phyloP scores from a whole-genome alignment of 2,113 vertebrate species.

The Callospermophilus lateralis region DNA sequence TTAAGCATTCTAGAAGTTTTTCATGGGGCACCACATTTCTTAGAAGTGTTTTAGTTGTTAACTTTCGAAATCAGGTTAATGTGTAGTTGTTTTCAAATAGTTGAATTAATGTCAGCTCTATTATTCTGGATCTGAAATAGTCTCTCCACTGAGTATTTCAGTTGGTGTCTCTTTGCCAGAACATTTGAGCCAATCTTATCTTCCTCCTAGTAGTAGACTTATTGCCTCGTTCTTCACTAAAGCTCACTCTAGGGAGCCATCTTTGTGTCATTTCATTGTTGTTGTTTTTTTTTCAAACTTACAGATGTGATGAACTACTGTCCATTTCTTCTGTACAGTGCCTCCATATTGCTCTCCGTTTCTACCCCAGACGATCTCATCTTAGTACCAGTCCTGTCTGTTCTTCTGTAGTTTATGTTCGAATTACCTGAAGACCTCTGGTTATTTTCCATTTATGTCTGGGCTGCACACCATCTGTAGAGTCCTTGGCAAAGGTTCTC shows the following conservation, averaged over 20 bases:
- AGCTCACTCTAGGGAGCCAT: not conserved
- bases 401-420: not conserved
- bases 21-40: not conserved
- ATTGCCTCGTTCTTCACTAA: not conserved
- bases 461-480: not conserved
- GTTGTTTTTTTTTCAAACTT: not conserved
- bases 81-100: conserved; percentile 3
- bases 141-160: not conserved
- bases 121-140: not conserved
- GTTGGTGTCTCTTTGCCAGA: not conserved
- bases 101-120: not conserved
- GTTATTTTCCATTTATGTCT: not conserved
- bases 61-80: not conserved
- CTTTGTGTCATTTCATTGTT: not conserved
- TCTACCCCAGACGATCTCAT: not conserved
- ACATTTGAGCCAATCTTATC: not conserved
- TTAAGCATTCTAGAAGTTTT: not conserved
- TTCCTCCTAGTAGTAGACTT: not conserved
- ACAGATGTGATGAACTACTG: accelerated
- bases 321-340: not conserved
- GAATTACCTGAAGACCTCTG: not conserved
- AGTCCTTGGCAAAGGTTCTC: not conserved
- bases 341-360: not conserved
- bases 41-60: conserved; percentile 21
- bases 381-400: not conserved